A percentile compares a stretch with the other conserved stretches of the same genome.
Evolutionary conservation across 2,888 invertebrate species (phyloP).

Genomic region (Yponomeuta evonymella): DNA sequence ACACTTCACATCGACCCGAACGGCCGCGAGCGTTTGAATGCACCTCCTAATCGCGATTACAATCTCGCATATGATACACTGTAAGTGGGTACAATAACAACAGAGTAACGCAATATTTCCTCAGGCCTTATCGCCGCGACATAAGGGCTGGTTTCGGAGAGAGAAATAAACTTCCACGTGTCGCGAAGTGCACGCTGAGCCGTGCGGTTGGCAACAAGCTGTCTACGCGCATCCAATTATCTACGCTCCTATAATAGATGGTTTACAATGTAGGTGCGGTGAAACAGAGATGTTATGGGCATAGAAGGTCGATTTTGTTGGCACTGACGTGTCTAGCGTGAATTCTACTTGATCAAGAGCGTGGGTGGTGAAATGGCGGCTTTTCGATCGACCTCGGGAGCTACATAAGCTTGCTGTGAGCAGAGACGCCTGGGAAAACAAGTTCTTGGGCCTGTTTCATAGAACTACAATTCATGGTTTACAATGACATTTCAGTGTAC

Average conservation of each 20-base stretch:
- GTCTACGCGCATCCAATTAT: constrained; percentile 46
- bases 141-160: neutral
- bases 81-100: neutral
- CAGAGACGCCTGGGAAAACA: too few species aligned
- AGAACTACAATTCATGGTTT: too few species aligned
- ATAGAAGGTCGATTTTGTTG: too few species aligned
- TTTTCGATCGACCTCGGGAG: too few species aligned
- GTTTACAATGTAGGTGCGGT: constrained; percentile 10
- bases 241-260: constrained; percentile 23
- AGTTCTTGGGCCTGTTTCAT: too few species aligned
- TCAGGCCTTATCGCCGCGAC: neutral
- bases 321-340: too few species aligned
- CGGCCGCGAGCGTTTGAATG: neutral
- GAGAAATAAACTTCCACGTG: neutral
- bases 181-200: neutral
- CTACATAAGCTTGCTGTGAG: too few species aligned
- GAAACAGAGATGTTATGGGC: neutral
- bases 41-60: neutral
- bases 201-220: constrained; percentile 47
- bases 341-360: too few species aligned
- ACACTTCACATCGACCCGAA: too few species aligned
- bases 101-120: neutral
- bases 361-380: too few species aligned
- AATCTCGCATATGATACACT: neutral
- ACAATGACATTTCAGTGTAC: too few species aligned